A percentile compares a stretch with the other conserved stretches of the same genome.
Conservation (phyloP, 2,113 vertebrate species). For the Aegypius monachus region DNA sequence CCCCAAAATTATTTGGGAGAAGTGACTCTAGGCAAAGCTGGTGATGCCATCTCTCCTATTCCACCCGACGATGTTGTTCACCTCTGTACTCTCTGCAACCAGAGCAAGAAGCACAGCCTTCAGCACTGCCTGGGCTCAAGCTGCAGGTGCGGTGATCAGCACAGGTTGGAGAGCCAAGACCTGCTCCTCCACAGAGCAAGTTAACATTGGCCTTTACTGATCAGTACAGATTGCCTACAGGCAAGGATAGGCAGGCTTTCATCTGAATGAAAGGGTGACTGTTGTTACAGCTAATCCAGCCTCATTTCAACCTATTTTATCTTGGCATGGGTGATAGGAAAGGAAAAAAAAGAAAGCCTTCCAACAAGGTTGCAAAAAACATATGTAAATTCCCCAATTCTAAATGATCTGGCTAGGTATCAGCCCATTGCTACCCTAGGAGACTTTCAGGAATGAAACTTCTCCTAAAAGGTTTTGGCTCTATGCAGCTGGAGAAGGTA, state of each 20-base stretch:
- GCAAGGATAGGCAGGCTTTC: background rate
- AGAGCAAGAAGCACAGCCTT: background rate
- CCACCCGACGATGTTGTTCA: background rate
- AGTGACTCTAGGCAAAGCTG: background rate
- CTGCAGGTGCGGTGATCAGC: background rate
- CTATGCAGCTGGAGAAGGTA: background rate
- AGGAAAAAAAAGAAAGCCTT: background rate
- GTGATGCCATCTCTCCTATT: background rate
- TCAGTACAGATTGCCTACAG: rapidly evolving
- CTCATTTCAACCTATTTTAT: constrained; percentile 11
- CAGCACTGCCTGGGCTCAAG: background rate
- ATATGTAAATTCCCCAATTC: background rate
- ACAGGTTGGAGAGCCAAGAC: background rate
- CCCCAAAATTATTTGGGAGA: background rate
- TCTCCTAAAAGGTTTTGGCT: background rate
- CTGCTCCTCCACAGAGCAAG: background rate
- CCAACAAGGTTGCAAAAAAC: background rate
- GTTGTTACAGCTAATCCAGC: background rate
- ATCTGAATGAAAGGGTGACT: background rate
- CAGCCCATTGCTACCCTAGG: background rate
- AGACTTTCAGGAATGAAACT: constrained; percentile 34
- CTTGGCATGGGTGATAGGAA: background rate
- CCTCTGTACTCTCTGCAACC: background rate
- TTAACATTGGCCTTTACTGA: background rate
- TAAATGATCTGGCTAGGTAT: background rate